Percentiles rank a stretch among this genome's conserved stretches.
phyloP scores from a whole-genome alignment of 2,113 vertebrate genomes.

The Lampris incognitus region DNA sequence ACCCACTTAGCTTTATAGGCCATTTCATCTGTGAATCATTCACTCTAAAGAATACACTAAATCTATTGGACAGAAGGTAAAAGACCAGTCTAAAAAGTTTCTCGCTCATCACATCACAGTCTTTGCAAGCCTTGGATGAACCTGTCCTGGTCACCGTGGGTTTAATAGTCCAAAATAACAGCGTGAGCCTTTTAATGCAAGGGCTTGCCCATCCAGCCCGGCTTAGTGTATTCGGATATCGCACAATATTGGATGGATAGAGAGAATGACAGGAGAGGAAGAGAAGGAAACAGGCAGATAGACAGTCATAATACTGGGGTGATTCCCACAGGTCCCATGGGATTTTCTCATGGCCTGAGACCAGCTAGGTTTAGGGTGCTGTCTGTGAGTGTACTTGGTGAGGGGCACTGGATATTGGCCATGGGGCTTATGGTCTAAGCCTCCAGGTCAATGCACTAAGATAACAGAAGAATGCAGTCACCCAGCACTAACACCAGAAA shows the following conservation, averaged over 20 bases:
- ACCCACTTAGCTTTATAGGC: slow-evolving; percentile 5
- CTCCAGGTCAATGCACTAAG: slow-evolving; percentile 77
- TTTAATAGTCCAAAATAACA: no score
- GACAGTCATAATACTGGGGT: slow-evolving; percentile 62
- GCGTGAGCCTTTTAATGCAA: no score
- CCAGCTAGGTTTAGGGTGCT: slow-evolving; percentile 60
- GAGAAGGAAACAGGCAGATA: slow-evolving; percentile 41
- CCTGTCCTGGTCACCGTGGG: no score
- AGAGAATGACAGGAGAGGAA: slow-evolving; percentile 35
- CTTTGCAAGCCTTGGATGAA: no score
- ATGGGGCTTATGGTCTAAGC: slow-evolving; percentile 76
- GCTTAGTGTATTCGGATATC: slow-evolving; percentile 25
- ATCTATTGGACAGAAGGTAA: slow-evolving; percentile 3
- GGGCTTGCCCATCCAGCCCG: slow-evolving; percentile 2
- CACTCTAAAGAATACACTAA: slow-evolving; percentile 27
- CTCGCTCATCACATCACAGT: no score
- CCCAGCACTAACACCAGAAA: slow-evolving; percentile 60
- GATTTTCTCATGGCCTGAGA: slow-evolving; percentile 74
- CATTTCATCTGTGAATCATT: slow-evolving; percentile 63
- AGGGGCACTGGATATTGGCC: slow-evolving; percentile 65
- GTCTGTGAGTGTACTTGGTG: slow-evolving; percentile 60
- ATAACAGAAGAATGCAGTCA: slow-evolving; percentile 82
- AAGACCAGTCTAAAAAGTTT: no score
- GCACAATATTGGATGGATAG: slow-evolving; percentile 24
- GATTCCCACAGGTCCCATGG: slow-evolving; percentile 70